Percentiles rank a stretch among this genome's conserved stretches.
Conservation (phyloP, 2,888 invertebrate genomes). For the Apamea crenata region DNA sequence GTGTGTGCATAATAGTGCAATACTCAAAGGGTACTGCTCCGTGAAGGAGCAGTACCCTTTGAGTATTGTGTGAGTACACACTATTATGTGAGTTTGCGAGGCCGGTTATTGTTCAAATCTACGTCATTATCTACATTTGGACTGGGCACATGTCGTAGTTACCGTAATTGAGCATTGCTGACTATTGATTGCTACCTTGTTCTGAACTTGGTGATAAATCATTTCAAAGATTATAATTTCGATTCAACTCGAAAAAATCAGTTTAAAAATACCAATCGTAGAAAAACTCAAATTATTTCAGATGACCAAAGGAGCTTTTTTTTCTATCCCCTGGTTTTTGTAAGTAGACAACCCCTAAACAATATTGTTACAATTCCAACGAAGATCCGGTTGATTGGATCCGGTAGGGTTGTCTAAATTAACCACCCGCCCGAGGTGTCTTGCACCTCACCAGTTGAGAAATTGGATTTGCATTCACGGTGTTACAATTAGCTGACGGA, state of each 20-base stretch:
- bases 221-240: background rate
- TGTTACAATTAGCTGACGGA: conserved; percentile 73
- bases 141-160: background rate
- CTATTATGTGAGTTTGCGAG: conserved; percentile 5
- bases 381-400: conserved; percentile 67
- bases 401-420: conserved; percentile 68
- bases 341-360: conserved; percentile 58
- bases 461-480: conserved; percentile 75
- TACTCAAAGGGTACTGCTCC: no score
- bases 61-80: conserved; percentile 44
- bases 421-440: conserved; percentile 65
- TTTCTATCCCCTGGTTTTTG: conserved; percentile 42
- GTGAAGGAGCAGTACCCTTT: conserved; percentile 18
- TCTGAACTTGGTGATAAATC: background rate
- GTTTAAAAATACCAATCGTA: conserved; percentile 6
- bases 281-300: conserved; percentile 32
- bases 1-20: no score
- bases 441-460: conserved; percentile 66
- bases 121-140: background rate
- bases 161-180: background rate
- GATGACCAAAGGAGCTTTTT: conserved; percentile 33
- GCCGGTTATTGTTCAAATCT: conserved; percentile 9
- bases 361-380: conserved; percentile 65
- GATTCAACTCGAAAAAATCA: background rate
- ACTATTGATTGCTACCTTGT: background rate